phyloP scores from a whole-genome alignment of 2,113 vertebrate genomes.

The Rattus rattus region DNA sequence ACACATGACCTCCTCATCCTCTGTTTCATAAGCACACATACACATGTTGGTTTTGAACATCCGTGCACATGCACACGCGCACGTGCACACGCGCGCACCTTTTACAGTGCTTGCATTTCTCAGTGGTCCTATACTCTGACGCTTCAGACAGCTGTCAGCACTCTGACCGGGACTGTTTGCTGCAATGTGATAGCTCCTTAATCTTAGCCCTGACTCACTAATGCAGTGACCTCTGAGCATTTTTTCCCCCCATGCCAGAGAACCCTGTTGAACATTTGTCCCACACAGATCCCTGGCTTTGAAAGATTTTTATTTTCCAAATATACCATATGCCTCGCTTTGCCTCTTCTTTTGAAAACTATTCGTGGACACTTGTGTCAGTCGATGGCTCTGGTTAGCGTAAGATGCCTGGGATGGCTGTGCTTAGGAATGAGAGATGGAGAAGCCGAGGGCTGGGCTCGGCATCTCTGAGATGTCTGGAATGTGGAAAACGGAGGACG shows the following conservation, averaged over 20 bases:
- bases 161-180: neutral
- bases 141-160: neutral
- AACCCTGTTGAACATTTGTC: neutral
- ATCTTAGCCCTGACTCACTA: neutral
- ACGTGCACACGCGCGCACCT: neutral
- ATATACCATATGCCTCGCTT: neutral
- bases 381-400: neutral
- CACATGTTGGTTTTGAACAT: neutral
- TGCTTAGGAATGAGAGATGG: neutral
- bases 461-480: neutral
- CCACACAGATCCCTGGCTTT: neutral
- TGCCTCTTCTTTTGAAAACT: slow-evolving; percentile 35
- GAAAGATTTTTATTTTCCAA: slow-evolving; percentile 31
- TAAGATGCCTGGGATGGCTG: neutral
- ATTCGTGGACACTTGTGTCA: neutral
- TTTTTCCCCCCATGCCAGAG: neutral
- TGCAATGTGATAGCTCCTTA: neutral
- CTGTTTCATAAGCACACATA: neutral
- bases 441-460: neutral
- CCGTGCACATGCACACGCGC: neutral
- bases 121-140: neutral
- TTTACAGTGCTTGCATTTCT: neutral
- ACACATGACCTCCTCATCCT: neutral
- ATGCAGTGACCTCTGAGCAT: neutral
- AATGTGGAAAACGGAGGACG: neutral